These are phyloP conservation scores for Sepioteuthis lessoniana DNA, from an alignment of 2,888 invertebrate species.

Conservation along the genomic window DNA sequence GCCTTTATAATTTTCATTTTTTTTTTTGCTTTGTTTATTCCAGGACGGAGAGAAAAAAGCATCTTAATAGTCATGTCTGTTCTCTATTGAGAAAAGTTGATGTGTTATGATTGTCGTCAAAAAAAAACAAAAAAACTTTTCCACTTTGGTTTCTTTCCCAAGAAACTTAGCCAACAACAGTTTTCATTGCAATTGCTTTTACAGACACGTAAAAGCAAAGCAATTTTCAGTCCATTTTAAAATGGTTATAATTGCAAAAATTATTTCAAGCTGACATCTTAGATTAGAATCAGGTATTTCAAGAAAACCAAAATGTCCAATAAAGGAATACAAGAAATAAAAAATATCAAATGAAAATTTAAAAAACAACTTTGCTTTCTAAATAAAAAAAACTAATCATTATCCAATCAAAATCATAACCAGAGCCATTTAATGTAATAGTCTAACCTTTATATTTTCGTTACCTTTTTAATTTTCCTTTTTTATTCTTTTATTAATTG, in stretches of 20 bases:
- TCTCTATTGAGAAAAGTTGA: not conserved
- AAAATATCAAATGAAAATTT: not conserved
- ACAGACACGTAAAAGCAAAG: not conserved
- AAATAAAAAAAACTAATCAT: not conserved
- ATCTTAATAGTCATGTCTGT: not conserved
- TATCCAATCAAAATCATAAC: not conserved
- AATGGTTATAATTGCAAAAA: not conserved
- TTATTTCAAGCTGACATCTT: not conserved
- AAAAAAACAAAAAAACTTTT: not conserved
- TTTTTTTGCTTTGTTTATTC: not conserved
- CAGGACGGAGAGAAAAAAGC: not conserved
- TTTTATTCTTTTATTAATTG: not conserved
- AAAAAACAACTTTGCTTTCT: not conserved
- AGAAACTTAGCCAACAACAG: not conserved
- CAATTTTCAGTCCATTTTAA: not conserved
- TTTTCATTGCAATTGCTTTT: not conserved
- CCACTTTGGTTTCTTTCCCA: not conserved
- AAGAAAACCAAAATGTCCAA: not conserved
- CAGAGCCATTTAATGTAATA: not conserved
- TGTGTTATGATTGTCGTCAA: not conserved
- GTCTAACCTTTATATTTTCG: not conserved
- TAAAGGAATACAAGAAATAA: not conserved
- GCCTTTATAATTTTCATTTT: not conserved
- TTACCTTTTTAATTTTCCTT: not conserved
- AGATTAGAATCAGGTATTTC: conserved; percentile 7